Evolutionary conservation across 2,797 vertebrate species (phyloP).

Genomic region (Pelobates cultripes): DNA sequence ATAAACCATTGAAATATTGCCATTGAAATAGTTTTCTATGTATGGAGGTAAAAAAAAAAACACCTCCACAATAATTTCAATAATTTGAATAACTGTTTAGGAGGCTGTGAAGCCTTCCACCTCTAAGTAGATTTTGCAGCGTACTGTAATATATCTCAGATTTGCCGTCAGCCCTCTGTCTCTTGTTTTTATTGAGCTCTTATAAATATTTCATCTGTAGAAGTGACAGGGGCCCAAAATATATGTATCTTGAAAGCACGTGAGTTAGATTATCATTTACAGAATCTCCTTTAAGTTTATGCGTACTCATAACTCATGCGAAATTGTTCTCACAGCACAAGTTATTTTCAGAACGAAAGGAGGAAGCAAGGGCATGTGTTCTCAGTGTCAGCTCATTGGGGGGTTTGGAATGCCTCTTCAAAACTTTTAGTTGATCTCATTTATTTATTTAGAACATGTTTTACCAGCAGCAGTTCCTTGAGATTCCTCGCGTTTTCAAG

Average conservation of each 20-base stretch:
- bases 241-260: conserved; percentile 1
- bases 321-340: conserved; percentile 3
- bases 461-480: no score
- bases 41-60: background rate
- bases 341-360: conserved; percentile 7
- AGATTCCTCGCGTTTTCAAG: no score
- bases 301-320: background rate
- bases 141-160: background rate
- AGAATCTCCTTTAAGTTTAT: conserved; percentile 7
- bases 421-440: background rate
- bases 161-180: background rate
- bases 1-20: background rate
- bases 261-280: conserved; percentile 17
- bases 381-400: no score
- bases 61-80: background rate
- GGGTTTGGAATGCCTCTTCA: no score
- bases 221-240: conserved; percentile 23
- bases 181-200: conserved; percentile 10
- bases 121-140: conserved; percentile 1
- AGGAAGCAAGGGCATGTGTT: background rate
- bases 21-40: no score
- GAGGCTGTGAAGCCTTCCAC: background rate
- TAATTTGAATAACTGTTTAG: background rate
- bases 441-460: no score
- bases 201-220: conserved; percentile 34